phyloP scores from a whole-genome alignment of 2,888 invertebrate species.

The Leistus spinibarbis region DNA sequence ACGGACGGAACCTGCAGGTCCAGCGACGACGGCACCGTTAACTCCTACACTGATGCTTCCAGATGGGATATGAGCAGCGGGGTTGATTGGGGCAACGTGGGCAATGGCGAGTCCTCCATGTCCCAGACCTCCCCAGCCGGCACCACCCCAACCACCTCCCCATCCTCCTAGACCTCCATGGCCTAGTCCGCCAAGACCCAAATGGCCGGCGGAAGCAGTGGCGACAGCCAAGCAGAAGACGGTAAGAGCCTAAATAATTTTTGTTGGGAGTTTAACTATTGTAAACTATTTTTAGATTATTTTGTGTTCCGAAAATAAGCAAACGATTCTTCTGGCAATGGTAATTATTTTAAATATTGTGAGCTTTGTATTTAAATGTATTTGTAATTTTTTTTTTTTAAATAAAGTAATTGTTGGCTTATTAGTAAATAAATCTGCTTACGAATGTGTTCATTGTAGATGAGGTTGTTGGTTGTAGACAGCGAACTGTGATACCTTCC shows the following conservation, averaged over 20 bases:
- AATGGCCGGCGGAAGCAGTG: slow-evolving; percentile 19
- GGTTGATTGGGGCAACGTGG: not conserved
- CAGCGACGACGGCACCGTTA: slow-evolving; percentile 14
- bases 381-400: not conserved
- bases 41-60: slow-evolving; percentile 43
- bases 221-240: slow-evolving; percentile 20
- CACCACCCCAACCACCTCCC: slow-evolving; percentile 15
- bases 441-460: slow-evolving; percentile 33
- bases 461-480: not conserved
- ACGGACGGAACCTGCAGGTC: slow-evolving; percentile 9
- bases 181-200: slow-evolving; percentile 17
- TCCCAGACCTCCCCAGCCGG: no score
- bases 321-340: not conserved
- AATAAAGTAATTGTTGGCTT: no score
- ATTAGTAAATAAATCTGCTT: no score
- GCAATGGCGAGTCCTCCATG: slow-evolving; percentile 6
- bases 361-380: not conserved
- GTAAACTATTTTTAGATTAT: not conserved
- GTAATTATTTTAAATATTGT: not conserved
- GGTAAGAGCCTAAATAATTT: slow-evolving; percentile 15
- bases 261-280: not conserved
- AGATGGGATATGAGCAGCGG: slow-evolving; percentile 14
- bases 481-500: slow-evolving; percentile 20
- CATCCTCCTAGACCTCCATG: not conserved
- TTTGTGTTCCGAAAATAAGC: not conserved